These are phyloP conservation scores for Apotomis capreana DNA, from an alignment of 2,888 invertebrate genomes.

Conservation along the genomic window DNA sequence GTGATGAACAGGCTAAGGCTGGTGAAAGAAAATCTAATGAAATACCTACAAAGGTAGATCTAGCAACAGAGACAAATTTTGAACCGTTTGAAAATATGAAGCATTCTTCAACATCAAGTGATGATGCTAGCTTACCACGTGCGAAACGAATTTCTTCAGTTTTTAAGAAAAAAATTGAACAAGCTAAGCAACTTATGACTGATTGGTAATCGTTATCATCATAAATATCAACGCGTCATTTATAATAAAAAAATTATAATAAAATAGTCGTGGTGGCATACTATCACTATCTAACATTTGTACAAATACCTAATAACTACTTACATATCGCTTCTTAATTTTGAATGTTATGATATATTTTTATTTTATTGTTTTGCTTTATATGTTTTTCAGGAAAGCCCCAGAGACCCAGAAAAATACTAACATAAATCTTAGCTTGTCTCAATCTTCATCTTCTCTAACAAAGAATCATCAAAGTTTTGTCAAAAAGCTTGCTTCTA, in stretches of 20 bases:
- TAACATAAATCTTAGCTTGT: constrained; percentile 75
- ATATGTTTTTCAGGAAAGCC: constrained; percentile 81
- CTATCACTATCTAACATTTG: constrained; percentile 46
- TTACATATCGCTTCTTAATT: constrained; percentile 59
- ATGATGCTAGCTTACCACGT: not conserved
- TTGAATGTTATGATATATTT: constrained; percentile 43
- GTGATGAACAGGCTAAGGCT: not conserved
- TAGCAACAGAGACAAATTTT: constrained; percentile 42
- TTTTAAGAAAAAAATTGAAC: constrained; percentile 59
- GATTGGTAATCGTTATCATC: constrained; percentile 53
- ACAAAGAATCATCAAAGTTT: constrained; percentile 78
- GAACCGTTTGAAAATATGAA: constrained; percentile 44
- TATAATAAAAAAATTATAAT: not conserved
- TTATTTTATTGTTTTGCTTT: constrained; percentile 67
- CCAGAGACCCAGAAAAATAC: constrained; percentile 78
- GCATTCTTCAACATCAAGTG: constrained; percentile 3
- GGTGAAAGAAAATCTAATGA: not conserved
- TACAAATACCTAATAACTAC: constrained; percentile 44
- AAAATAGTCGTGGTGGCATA: constrained; percentile 53
- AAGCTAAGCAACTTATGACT: constrained; percentile 57
- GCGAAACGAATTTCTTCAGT: constrained; percentile 42
- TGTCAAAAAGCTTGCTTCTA: constrained; percentile 81
- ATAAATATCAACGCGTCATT: not conserved
- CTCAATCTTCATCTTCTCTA: constrained; percentile 75
- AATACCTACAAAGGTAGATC: constrained; percentile 21